Evolutionary conservation across 2,888 invertebrate genomes (phyloP), one percentile per base, ranked within the genome.

Genomic region (Acronicta alni): DNA sequence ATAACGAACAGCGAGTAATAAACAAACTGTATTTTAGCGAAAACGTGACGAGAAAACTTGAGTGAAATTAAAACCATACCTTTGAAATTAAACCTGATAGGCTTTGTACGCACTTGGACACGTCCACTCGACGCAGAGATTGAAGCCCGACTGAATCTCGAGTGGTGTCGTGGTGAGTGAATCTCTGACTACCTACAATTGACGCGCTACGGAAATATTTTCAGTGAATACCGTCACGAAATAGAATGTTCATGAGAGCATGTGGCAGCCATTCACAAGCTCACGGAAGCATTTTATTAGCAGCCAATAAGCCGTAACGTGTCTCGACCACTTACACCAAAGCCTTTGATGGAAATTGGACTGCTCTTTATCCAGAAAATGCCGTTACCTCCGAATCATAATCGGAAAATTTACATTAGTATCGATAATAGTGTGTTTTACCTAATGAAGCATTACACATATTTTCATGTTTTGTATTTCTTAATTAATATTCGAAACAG

Each of bases 241-340:
- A 54, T 57, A 67, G 77, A 76, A 64, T 79, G 76, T 65, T 69
- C 85, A 81, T 84, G 85, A 66, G 69, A 78, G 82, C 78, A 85
- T 82, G 85, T 76, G 56, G 69, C 69, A 65, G 80, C 80, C 80
- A 83, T 88, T 84, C 75, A 78, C 18, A 66, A 67, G 61, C 65
- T 74, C 71, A 67, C 58, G 67, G 70, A 76, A 66, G 72, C 67
- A 72, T 83, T 88, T 85, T 88, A 90, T 89, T 87, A 81, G 79
- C 81, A 79, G 78, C 83, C 82, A 86, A 86, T 88, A 83, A 81
- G 70, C 67, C 68, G 65, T 67, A 53, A 72, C 76, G 72, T 75
- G 66, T 66, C 74, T 53, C 47, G 37, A 68, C 78, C 57, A 63
- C 63, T 57, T 56, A 58, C 60, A 46, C 54, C 57, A 45, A 52